Conservation (phyloP, 2,888 invertebrate species). For the Drosophila prolongata region DNA sequence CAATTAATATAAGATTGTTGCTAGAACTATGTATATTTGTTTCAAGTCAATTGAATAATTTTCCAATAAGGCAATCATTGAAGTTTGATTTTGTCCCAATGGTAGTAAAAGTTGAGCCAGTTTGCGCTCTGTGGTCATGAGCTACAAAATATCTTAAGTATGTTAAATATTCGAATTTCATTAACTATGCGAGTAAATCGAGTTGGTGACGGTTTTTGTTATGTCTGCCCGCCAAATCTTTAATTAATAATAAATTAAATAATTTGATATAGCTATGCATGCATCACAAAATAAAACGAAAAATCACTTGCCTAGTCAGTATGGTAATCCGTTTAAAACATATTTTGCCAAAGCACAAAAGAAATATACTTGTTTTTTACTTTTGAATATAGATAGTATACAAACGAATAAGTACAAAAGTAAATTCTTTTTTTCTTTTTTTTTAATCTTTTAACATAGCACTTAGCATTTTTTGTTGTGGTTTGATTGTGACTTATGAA, state of each 20-base stretch:
- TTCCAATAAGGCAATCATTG: conserved; percentile 10
- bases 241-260: conserved; percentile 18
- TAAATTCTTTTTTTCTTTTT: not conserved
- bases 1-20: conserved; percentile 5
- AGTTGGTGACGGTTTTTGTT: conserved; percentile 19
- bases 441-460: conserved; percentile 3
- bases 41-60: conserved; percentile 17
- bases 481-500: not conserved
- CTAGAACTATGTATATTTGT: not conserved
- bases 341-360: conserved; percentile 8
- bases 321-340: conserved; percentile 44
- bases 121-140: conserved; percentile 46
- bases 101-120: conserved; percentile 49
- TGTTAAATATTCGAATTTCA: conserved; percentile 18
- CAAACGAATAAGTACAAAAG: conserved; percentile 4
- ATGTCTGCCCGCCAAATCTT: conserved; percentile 7
- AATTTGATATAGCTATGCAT: conserved; percentile 8
- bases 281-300: conserved; percentile 7
- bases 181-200: conserved; percentile 17
- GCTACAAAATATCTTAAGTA: conserved; percentile 50
- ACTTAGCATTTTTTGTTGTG: no score
- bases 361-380: conserved; percentile 7
- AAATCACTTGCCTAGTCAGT: conserved; percentile 42
- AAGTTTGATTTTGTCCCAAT: not conserved
- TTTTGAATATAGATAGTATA: conserved; percentile 5